phyloP scores from a whole-genome alignment of 2,797 vertebrate genomes.

The Oreonectes daqikongensis region DNA sequence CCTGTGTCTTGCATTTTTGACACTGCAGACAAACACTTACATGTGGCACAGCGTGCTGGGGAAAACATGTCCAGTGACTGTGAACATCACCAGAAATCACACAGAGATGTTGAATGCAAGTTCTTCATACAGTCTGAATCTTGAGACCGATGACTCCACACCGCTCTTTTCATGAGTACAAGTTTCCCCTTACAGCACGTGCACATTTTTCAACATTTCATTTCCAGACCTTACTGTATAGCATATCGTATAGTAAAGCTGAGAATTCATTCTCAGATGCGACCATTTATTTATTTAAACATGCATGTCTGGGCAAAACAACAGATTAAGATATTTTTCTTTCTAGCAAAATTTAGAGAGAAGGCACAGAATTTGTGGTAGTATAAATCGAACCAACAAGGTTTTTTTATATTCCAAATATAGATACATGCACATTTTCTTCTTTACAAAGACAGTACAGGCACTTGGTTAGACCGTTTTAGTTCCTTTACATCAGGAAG shows the following conservation, averaged over 20 bases:
- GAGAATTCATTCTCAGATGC: background rate
- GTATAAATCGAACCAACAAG: background rate
- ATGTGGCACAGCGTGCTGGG: background rate
- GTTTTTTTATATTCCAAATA: background rate
- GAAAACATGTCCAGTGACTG: constrained; percentile 11
- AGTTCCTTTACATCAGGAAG: background rate
- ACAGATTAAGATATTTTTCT: background rate
- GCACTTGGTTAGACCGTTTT: background rate
- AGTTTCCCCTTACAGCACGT: background rate
- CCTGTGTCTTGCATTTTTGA: background rate
- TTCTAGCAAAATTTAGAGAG: background rate
- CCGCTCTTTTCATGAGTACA: constrained; percentile 53
- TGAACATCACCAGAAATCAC: constrained; percentile 16
- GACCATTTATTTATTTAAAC: background rate
- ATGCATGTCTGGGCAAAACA: background rate
- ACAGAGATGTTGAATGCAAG: constrained; percentile 21
- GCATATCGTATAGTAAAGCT: background rate
- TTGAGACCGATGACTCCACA: constrained; percentile 50
- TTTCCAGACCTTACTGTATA: constrained; percentile 10
- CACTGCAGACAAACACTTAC: background rate
- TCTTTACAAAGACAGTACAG: background rate
- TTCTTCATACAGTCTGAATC: constrained; percentile 6
- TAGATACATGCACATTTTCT: background rate
- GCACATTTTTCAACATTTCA: background rate
- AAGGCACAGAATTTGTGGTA: background rate